Percentiles rank a stretch among this genome's conserved stretches.
Evolutionary conservation across 2,888 invertebrate genomes (phyloP).

Genomic region (Eupithecia exiguata): DNA sequence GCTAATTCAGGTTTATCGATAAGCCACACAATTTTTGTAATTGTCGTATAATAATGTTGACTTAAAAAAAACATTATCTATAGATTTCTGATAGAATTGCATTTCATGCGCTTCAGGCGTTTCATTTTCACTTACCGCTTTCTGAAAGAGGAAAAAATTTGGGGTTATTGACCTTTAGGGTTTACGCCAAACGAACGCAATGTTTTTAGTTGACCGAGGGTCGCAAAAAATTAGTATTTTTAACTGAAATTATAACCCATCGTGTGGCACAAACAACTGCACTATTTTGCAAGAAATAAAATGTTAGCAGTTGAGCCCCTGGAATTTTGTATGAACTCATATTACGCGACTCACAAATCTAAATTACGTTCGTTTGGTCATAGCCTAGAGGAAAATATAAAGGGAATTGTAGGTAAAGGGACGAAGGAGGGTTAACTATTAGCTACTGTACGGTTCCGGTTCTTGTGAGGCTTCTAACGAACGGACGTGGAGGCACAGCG

Average conservation of each 20-base stretch:
- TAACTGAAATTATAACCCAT: neutral
- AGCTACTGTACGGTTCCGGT: neutral
- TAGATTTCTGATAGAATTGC: neutral
- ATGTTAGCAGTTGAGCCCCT: neutral
- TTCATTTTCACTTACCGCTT: constrained; percentile 5
- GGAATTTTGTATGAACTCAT: neutral
- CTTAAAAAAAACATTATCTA: neutral
- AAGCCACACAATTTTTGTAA: neutral
- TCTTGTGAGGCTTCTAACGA: neutral
- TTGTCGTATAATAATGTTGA: neutral
- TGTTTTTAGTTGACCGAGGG: neutral
- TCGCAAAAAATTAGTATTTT: neutral
- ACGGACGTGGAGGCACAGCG: neutral
- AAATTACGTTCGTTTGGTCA: neutral
- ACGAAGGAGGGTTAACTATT: neutral
- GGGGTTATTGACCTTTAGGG: no score
- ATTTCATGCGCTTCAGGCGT: neutral
- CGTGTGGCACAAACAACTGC: neutral
- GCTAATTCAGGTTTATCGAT: neutral
- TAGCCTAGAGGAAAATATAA: neutral
- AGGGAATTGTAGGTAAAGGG: neutral
- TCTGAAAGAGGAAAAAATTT: neutral
- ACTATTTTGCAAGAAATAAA: neutral
- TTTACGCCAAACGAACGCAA: neutral
- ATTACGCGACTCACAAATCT: neutral